These are phyloP conservation scores for Protonibea diacanthus DNA, from an alignment of 2,797 vertebrate genomes.

Conservation along the genomic window DNA sequence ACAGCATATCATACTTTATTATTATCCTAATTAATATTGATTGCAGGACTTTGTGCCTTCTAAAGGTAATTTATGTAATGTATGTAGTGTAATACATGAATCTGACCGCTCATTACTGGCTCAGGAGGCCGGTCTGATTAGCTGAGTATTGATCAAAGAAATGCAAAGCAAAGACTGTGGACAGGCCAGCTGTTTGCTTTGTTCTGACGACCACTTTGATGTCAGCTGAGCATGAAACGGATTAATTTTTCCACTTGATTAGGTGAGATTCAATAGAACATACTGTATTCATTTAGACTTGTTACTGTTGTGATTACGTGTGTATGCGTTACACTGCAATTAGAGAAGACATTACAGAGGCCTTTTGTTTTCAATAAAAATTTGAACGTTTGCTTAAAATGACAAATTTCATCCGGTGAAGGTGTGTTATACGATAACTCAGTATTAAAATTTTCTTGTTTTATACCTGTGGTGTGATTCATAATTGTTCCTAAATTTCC, in stretches of 20 bases:
- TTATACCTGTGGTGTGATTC: neutral
- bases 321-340: slow-evolving; percentile 5
- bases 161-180: slow-evolving; percentile 62
- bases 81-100: slow-evolving; percentile 40
- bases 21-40: slow-evolving; percentile 40
- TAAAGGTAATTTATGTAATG: slow-evolving; percentile 40
- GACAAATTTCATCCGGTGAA: neutral
- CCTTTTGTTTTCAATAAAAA: slow-evolving; percentile 19
- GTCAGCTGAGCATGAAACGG: slow-evolving; percentile 54
- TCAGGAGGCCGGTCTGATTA: slow-evolving; percentile 54
- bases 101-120: slow-evolving; percentile 50
- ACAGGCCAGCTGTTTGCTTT: slow-evolving; percentile 71
- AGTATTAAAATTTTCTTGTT: neutral
- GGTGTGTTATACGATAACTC: neutral
- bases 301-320: slow-evolving; percentile 34
- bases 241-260: slow-evolving; percentile 67
- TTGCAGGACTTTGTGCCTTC: slow-evolving; percentile 32
- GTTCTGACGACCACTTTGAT: slow-evolving; percentile 75
- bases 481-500: neutral
- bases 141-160: slow-evolving; percentile 68
- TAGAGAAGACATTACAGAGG: neutral
- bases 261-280: slow-evolving; percentile 44
- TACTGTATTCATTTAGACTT: slow-evolving; percentile 58
- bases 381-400: neutral
- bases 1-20: neutral